phyloP scores from a whole-genome alignment of 1,140 invertebrate genomes.

The Hyles vespertilio region DNA sequence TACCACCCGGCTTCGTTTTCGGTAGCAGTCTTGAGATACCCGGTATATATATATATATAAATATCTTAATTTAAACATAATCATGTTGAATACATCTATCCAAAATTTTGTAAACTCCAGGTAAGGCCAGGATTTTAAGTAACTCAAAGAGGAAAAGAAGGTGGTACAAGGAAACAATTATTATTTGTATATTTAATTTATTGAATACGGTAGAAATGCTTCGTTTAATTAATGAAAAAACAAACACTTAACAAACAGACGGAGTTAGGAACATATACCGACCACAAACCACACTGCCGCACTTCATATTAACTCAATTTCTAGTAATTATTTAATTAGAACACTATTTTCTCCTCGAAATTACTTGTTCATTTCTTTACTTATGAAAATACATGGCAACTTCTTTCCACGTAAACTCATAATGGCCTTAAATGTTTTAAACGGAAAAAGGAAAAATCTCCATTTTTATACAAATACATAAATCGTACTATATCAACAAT shows the following conservation, averaged over 20 bases:
- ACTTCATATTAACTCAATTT: slow-evolving; percentile 10
- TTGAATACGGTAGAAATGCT: slow-evolving; percentile 75
- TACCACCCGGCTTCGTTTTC: too few relatives aligned
- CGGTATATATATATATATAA: too few relatives aligned
- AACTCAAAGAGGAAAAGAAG: background rate
- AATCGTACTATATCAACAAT: too few relatives aligned
- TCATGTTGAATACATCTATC: too few relatives aligned
- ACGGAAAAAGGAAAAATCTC: background rate
- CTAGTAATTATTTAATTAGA: too few relatives aligned
- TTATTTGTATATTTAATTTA: slow-evolving; percentile 74
- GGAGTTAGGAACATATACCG: slow-evolving; percentile 73
- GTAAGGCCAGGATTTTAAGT: background rate
- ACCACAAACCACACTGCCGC: slow-evolving; percentile 29
- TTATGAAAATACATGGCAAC: too few relatives aligned
- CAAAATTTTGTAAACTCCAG: too few relatives aligned
- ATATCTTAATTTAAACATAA: too few relatives aligned
- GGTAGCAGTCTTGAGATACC: too few relatives aligned
- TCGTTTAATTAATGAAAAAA: slow-evolving; percentile 67
- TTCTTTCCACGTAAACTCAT: too few relatives aligned
- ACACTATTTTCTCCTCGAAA: background rate
- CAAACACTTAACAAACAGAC: slow-evolving; percentile 69
- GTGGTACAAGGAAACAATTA: background rate
- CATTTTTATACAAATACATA: too few relatives aligned
- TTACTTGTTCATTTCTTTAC: too few relatives aligned
- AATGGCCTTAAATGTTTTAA: background rate